Evolutionary conservation across 2,888 invertebrate species (phyloP), one percentile per base, ranked within the genome.

Genomic region (Sminthurides aquaticus): DNA sequence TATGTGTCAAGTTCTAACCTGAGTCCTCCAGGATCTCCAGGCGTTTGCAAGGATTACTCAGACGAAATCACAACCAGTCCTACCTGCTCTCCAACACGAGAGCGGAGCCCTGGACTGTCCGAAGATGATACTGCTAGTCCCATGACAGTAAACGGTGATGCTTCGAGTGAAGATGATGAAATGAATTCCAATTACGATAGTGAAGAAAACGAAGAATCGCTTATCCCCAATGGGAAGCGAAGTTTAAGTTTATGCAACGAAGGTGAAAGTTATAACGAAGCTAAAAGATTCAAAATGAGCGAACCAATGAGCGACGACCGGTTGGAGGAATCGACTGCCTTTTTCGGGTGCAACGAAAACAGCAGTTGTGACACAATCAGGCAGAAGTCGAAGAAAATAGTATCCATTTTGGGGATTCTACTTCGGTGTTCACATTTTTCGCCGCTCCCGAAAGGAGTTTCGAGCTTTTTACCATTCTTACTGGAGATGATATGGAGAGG

Each of bases 401-500:
- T 49, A 15, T 25, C 52, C 8, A 64, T 64, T 27, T 25, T 64
- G 18, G 64, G 64, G 52, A 64, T 64, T 18, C 34, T 64, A 2
- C 49, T 34, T 15, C 54, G 54, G 20, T 49, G 49, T 28, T 57
- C 64, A 3, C 64, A 64, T 25, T 57, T 64, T 11, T 34, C 28
- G 15, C 27, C n/a, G 2, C 27, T 64, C 2, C 64, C 64, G 20
- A 11, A 11, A 22, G 52, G 52, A 15, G 22, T 64, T 28, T 49
- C 58, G 8, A 64, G 25, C 25, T 64, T 58, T 52, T 22, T 64
- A 3, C 64, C 64, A 24, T 64, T 52, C 22, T 29, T 64, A 2
- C 52, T 64, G 3, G 64, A 64, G 49, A 58, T 64, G 57, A 27
- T 64, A 24, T 64, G 64, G 64, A 57, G 57, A 57, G 57, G 57